Percentiles rank a stretch among this genome's conserved stretches.
These are phyloP conservation scores for Deroptyus accipitrinus DNA, from an alignment of 2,113 vertebrate genomes.

Conservation along the genomic window DNA sequence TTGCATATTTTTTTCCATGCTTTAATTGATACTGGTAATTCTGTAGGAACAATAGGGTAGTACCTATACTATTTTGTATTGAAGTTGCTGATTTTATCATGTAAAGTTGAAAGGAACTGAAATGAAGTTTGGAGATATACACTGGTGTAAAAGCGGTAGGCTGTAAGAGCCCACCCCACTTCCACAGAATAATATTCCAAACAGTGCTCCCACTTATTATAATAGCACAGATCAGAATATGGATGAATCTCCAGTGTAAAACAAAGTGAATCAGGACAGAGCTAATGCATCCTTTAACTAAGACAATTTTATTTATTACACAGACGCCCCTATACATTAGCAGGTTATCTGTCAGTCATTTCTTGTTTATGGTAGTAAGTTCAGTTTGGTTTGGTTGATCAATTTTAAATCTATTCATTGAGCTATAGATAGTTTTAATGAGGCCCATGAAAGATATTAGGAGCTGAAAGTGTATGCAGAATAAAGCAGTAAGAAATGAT, in stretches of 20 bases:
- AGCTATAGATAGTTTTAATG: background rate
- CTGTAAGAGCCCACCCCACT: background rate
- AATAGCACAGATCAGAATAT: background rate
- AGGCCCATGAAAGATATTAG: background rate
- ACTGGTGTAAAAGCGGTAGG: background rate
- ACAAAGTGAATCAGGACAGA: background rate
- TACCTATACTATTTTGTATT: background rate
- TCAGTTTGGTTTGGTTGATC: background rate
- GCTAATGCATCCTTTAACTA: background rate
- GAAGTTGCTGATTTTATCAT: background rate
- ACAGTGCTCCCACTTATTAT: background rate
- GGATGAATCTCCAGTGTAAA: background rate
- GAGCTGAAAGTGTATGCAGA: background rate
- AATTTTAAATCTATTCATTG: background rate
- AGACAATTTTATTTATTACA: background rate
- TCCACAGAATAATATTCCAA: background rate
- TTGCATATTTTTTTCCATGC: background rate
- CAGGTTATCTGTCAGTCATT: background rate
- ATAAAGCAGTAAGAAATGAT: background rate
- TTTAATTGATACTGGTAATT: background rate
- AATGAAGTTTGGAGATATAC: background rate
- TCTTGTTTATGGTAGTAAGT: background rate
- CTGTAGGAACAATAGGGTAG: background rate
- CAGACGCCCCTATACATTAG: background rate
- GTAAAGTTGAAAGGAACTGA: background rate